Base-by-base conservation (phyloP, 2,888 invertebrate species). In the Chelonus formosanus region DNA sequence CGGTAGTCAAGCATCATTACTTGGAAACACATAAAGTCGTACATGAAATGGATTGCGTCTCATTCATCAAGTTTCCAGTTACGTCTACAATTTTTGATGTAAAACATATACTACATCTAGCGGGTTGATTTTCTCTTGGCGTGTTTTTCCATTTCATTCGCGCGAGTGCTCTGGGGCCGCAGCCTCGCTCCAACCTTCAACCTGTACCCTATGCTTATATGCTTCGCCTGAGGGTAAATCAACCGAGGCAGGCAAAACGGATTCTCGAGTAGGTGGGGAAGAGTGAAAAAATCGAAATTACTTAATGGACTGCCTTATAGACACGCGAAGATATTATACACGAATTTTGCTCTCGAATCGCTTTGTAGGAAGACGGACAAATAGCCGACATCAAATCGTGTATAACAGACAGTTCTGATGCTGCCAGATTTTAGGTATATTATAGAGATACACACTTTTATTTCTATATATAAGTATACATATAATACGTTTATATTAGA, bases 31-130 rank as follows among this genome's bases (percentile, higher is more conserved):
- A 32, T 10, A 36, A 48, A n/a, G 47, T 50, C 10, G 60, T 34
- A 32, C 48, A 34, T 60, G 55, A 60, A 65, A 65, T 44, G 67
- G 54, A 67, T 67, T 50, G 45, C 62, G 40, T 45, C 53, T 53
- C 63, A 63, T 67, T 67, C 67, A 67, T 67, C 67, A 63, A 57
- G 56, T 40, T 10, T 8, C n/a, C 56, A n/a, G 62, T 47, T 54
- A 54, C 36, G 36, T 45, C 31, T 44, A 62, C 10, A 45, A 32
- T 10, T 31, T 63, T 43, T 63, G 52, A 56, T 60, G 44, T 4
- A 52, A 60, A 36, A 10, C 35, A 20, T 20, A 52, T 36, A 44
- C 8, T 34, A 20, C 20, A 56, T 4, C 32, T 4, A 35, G 31
- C 31, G n/a, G 59, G 20, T 48, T 43, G 20, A n/a, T 59, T 58